These are phyloP conservation scores for Hirtodrosophila duncani DNA, from an alignment of 2,888 invertebrate genomes.

Conservation along the genomic window DNA sequence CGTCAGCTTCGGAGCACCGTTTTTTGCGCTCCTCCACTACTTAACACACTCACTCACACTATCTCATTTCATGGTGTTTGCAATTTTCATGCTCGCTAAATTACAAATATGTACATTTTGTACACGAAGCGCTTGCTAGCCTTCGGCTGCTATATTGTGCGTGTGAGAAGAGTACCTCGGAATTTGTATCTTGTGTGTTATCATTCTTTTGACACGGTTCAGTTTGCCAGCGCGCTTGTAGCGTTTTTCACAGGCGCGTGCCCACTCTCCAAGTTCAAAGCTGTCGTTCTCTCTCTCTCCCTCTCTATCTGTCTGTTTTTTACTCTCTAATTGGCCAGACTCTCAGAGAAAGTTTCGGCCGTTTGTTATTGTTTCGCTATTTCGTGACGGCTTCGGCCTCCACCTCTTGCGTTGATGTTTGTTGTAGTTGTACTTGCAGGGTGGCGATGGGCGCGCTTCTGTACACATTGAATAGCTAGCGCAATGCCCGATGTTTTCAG, in stretches of 20 bases:
- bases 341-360: slow-evolving; percentile 70
- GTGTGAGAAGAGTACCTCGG: too few species aligned
- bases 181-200: slow-evolving; percentile 35
- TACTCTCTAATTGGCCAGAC: slow-evolving; percentile 16
- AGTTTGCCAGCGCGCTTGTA: background rate
- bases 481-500: too few species aligned
- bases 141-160: too few species aligned
- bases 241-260: background rate
- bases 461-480: too few species aligned
- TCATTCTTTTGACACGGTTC: slow-evolving; percentile 16
- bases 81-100: slow-evolving; percentile 49
- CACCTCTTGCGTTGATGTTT: slow-evolving; percentile 2
- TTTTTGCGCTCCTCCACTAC: background rate
- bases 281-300: slow-evolving; percentile 1
- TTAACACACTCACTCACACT: slow-evolving; percentile 13
- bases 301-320: slow-evolving; percentile 5
- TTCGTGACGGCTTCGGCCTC: slow-evolving; percentile 49
- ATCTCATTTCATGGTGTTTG: slow-evolving; percentile 23
- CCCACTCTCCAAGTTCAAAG: slow-evolving; percentile 20
- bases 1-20: slow-evolving; percentile 37
- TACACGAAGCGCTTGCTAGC: slow-evolving; percentile 7
- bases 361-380: slow-evolving; percentile 72
- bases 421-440: slow-evolving; percentile 3
- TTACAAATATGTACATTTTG: slow-evolving; percentile 23
- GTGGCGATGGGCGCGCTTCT: background rate